Base-by-base conservation (phyloP, 2,113 vertebrate species). In the Podarcis cretensis region DNA sequence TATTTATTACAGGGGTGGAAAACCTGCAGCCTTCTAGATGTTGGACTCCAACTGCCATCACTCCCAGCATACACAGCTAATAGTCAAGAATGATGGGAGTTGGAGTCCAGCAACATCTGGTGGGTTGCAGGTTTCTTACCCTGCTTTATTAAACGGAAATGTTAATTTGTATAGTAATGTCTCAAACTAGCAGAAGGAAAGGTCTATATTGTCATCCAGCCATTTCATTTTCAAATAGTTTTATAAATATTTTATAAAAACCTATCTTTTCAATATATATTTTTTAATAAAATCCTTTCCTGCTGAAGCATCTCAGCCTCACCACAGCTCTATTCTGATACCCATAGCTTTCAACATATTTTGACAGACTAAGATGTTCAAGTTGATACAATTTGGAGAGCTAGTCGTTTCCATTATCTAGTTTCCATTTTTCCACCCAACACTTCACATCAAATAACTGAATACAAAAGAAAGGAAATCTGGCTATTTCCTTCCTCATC, bases 261-360 rank as follows among this genome's bases (percentile, higher is more conserved):
- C 5, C 35, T 23, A 40, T 7, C 48, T 79, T 57, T 21, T n/a
- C 12, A 43, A 71, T 2, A 59, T 37, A 18, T 68, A 27, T 71
- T 32, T 69, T 63, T 37, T 16, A 43, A 75, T 12, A 73, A 73
- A 35, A 71, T 54, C 73, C 30, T 57, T 80, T 65, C 13, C 54
- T 68, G 21, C 35, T 87, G 81, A 80, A 80, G 21, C 6, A 57
- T 87, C 18, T 82, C 43, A 68, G 14, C 30, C 30, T 25, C 12
- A 74, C 8, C 71, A 75, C 12, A 88, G 20, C 12, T 43, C 84
- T 87, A 87, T 9, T 89, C 40, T 90, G 83, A 68, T 87, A 18
- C 37, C 20, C 82, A 12, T 27, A 80, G 35, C 57, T 71, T 43
- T 84, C 20, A 79, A 27, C 35, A 88, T 14, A 32, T 37, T 69